Evolutionary conservation across 2,113 vertebrate species (phyloP).

Genomic region (Garra rufa): DNA sequence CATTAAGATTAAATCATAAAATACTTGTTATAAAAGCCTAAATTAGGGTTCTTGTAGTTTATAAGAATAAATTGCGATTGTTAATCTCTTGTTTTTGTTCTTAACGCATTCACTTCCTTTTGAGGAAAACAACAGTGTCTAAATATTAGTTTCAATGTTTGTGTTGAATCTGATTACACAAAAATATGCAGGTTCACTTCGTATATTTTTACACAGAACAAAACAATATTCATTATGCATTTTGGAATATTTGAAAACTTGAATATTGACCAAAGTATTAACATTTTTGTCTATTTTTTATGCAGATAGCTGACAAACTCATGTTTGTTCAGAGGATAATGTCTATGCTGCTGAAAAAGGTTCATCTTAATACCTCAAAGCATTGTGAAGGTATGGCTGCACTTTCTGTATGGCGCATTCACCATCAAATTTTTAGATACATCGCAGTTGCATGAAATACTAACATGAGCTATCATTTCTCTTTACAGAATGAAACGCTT

Average conservation of each 20-base stretch:
- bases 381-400: neutral
- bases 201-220: neutral
- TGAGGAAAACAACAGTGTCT: too few species aligned
- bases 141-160: too few species aligned
- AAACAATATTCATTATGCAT: neutral
- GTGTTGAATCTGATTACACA: too few species aligned
- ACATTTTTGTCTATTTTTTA: neutral
- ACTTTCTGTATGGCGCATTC: neutral
- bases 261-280: neutral
- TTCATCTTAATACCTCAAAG: neutral
- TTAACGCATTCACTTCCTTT: neutral
- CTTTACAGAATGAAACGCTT: constrained; percentile 82
- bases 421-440: neutral
- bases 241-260: neutral
- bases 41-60: neutral
- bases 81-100: neutral
- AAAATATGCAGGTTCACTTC: too few species aligned
- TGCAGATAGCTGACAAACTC: neutral
- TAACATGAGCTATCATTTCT: constrained; percentile 39
- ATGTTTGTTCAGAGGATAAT: neutral
- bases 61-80: neutral
- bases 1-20: neutral
- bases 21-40: neutral
- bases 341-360: neutral
- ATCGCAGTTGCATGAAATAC: neutral